Percentiles rank a stretch among this genome's conserved stretches.
Conservation (phyloP, 2,888 invertebrate genomes). For the Serrognathus titanus region DNA sequence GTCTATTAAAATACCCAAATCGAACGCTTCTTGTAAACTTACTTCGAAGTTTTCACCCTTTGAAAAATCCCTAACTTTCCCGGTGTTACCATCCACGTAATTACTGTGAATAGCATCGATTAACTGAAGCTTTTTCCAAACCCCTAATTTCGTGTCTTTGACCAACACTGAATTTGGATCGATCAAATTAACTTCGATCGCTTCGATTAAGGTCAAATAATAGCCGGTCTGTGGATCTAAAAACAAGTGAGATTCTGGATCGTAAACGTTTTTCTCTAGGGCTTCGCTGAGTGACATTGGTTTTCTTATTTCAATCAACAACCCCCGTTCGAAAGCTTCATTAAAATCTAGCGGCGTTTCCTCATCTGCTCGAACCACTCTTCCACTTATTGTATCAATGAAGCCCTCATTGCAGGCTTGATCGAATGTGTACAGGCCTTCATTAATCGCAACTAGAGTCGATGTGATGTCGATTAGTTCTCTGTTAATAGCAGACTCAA, state of each 20-base stretch:
- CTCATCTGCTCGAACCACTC: conserved; percentile 59
- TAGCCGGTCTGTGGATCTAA: conserved; percentile 78
- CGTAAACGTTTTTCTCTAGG: conserved; percentile 75
- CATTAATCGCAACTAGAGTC: conserved; percentile 79
- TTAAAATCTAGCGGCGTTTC: conserved; percentile 69
- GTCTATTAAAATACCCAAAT: conserved; percentile 75
- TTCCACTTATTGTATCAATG: conserved; percentile 72
- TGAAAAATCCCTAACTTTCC: conserved; percentile 67
- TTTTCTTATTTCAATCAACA: conserved; percentile 75
- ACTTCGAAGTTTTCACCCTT: conserved; percentile 63
- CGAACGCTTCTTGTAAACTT: conserved; percentile 72
- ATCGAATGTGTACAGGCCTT: conserved; percentile 70
- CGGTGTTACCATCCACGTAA: conserved; percentile 68
- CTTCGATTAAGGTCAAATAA: conserved; percentile 75
- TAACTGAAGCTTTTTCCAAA: conserved; percentile 75
- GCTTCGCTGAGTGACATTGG: conserved; percentile 81
- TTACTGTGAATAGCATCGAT: conserved; percentile 73
- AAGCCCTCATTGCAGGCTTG: conserved; percentile 76
- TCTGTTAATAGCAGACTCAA: conserved; percentile 79
- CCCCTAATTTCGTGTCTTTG: conserved; percentile 71
- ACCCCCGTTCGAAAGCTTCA: conserved; percentile 81
- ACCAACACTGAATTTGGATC: conserved; percentile 82
- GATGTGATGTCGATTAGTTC: conserved; percentile 82
- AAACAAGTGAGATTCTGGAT: conserved; percentile 75
- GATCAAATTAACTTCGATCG: conserved; percentile 75